A percentile compares a stretch with the other conserved stretches of the same genome.
Evolutionary conservation across 2,113 vertebrate genomes (phyloP).

Genomic region (Blennius ocellaris): DNA sequence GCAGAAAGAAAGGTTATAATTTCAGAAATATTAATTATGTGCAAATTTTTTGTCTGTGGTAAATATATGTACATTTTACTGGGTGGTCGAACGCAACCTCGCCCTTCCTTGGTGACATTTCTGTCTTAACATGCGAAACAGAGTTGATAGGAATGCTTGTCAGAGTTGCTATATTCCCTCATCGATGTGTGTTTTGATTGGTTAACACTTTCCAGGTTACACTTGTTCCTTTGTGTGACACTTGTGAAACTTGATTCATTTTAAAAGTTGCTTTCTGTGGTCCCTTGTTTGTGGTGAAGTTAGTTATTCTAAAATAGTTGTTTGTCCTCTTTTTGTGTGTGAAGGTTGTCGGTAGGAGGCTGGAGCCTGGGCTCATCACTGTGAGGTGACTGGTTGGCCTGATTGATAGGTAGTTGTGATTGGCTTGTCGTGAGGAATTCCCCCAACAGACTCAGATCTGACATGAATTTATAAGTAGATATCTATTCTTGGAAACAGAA

Average conservation of each 20-base stretch:
- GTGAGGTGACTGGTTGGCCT: constrained; percentile 37
- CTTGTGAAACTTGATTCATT: neutral
- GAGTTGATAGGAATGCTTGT: constrained; percentile 55
- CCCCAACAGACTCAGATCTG: constrained; percentile 51
- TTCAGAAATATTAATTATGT: constrained; percentile 4
- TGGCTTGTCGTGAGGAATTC: constrained; percentile 47
- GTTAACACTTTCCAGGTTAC: constrained; percentile 16
- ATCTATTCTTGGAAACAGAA: constrained; percentile 11
- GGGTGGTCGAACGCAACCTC: neutral
- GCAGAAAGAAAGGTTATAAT: neutral
- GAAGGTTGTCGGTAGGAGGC: constrained; percentile 33
- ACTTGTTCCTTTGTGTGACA: neutral
- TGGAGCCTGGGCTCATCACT: constrained; percentile 27
- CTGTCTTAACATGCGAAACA: neutral
- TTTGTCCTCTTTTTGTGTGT: constrained; percentile 43
- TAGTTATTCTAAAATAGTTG: constrained; percentile 6
- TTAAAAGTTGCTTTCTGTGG: constrained; percentile 12
- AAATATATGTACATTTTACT: neutral
- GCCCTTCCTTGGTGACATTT: neutral
- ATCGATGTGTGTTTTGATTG: constrained; percentile 19
- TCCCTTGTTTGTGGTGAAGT: constrained; percentile 27
- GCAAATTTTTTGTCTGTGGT: neutral
- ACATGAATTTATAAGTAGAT: constrained; percentile 2
- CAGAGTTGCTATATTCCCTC: constrained; percentile 51
- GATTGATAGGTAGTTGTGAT: constrained; percentile 40